Percentiles rank a stretch among this genome's conserved stretches.
phyloP scores from a whole-genome alignment of 2,113 vertebrate genomes.

The Phyllostomus hastatus region DNA sequence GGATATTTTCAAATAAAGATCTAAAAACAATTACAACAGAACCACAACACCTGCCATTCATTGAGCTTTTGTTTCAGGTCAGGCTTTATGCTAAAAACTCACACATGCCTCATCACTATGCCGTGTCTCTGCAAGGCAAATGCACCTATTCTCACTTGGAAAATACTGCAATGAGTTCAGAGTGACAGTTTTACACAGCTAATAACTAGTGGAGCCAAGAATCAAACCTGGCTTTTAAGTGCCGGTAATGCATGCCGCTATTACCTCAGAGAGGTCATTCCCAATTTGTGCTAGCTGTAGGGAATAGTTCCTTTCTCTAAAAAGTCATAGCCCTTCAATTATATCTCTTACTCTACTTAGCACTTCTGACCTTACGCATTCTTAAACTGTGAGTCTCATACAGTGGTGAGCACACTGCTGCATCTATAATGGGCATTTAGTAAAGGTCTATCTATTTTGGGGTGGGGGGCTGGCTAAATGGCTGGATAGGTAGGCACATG shows the following conservation, averaged over 20 bases:
- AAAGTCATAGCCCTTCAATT: not conserved
- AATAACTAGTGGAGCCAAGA: not conserved
- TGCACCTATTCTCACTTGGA: not conserved
- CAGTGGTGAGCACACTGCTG: not conserved
- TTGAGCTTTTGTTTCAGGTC: not conserved
- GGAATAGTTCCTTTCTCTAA: not conserved
- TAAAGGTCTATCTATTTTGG: not conserved
- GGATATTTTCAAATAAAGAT: conserved; percentile 1
- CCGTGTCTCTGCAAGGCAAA: not conserved
- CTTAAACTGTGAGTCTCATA: not conserved
- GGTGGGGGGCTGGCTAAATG: not conserved
- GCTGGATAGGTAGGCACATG: not conserved
- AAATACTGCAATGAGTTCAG: not conserved
- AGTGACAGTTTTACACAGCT: not conserved
- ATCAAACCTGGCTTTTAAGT: not conserved
- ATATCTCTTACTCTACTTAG: not conserved
- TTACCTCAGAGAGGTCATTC: not conserved
- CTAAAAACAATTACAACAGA: not conserved
- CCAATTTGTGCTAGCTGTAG: not conserved
- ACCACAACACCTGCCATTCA: not conserved
- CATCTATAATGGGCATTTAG: not conserved
- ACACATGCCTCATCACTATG: not conserved
- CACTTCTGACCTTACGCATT: not conserved
- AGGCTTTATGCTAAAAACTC: not conserved
- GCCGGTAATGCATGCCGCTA: not conserved